A percentile compares a stretch with the other conserved stretches of the same genome.
Evolutionary conservation across 2,113 vertebrate species (phyloP).

Genomic region (Acrocephalus kingi): DNA sequence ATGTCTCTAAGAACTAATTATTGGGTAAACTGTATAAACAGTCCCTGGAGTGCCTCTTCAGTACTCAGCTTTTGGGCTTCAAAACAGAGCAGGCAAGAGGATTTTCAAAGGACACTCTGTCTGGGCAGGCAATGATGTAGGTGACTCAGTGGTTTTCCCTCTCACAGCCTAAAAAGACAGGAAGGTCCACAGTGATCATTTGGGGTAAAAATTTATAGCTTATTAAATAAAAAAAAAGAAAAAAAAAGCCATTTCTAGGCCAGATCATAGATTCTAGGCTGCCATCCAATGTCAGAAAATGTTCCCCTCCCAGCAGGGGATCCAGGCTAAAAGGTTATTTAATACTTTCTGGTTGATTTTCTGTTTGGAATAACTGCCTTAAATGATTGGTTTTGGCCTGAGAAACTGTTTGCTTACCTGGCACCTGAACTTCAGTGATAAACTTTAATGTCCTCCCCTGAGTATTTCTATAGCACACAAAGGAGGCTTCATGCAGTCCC

Average conservation of each 20-base stretch:
- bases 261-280: constrained; percentile 41
- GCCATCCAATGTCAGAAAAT: constrained; percentile 37
- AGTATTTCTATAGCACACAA: neutral
- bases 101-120: neutral
- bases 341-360: constrained; percentile 44
- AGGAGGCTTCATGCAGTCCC: neutral
- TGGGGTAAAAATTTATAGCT: constrained; percentile 21
- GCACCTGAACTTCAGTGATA: constrained; percentile 45
- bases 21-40: constrained; percentile 32
- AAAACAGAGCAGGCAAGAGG: neutral
- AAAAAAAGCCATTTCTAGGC: neutral
- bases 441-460: constrained; percentile 44
- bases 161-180: neutral
- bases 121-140: neutral
- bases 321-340: constrained; percentile 31
- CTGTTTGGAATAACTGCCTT: constrained; percentile 29
- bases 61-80: constrained; percentile 2
- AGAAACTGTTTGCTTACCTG: constrained; percentile 63
- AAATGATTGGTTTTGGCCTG: constrained; percentile 41
- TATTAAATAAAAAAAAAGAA: constrained; percentile 31
- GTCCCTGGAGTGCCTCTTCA: constrained; percentile 26
- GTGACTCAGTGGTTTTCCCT: constrained; percentile 7
- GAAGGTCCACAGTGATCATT: neutral
- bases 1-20: constrained; percentile 51
- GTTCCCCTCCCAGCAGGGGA: neutral